A percentile compares a stretch with the other conserved stretches of the same genome.
phyloP scores from a whole-genome alignment of 2,797 vertebrate genomes.

The Microctenopoma steveboyesi region DNA sequence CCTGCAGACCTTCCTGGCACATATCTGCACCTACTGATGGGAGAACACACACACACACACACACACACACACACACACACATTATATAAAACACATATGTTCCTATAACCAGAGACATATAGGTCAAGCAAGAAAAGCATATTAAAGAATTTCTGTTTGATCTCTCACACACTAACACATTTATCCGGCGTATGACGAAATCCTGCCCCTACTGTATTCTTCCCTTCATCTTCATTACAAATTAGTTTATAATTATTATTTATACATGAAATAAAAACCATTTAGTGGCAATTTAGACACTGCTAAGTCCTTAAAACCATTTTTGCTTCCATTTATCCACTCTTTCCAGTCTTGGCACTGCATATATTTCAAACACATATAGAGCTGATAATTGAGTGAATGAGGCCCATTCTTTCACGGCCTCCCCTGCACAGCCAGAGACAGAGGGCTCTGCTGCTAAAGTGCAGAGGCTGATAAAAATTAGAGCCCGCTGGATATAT shows the following conservation, averaged over 20 bases:
- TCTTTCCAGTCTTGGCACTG: conserved; percentile 54
- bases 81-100: conserved; percentile 14
- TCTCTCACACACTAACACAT: conserved; percentile 14
- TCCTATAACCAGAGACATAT: conserved; percentile 29
- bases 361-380: conserved; percentile 35
- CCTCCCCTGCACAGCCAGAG: conserved; percentile 45
- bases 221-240: conserved; percentile 36
- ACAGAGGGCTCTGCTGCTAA: conserved; percentile 45
- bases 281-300: conserved; percentile 57
- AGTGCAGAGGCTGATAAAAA: conserved; percentile 63
- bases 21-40: conserved; percentile 33
- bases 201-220: conserved; percentile 40
- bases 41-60: conserved; percentile 5
- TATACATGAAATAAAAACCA: conserved; percentile 56
- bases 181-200: conserved; percentile 47
- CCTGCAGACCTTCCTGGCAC: conserved; percentile 51
- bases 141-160: conserved; percentile 47
- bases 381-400: conserved; percentile 58
- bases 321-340: conserved; percentile 59
- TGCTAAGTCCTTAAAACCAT: conserved; percentile 66
- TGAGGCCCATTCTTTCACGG: conserved; percentile 47
- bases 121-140: conserved; percentile 43
- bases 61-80: conserved; percentile 2
- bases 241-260: conserved; percentile 58
- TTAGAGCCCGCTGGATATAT: conserved; percentile 56